phyloP scores from a whole-genome alignment of 2,797 vertebrate species.

The Nannoperca australis region DNA sequence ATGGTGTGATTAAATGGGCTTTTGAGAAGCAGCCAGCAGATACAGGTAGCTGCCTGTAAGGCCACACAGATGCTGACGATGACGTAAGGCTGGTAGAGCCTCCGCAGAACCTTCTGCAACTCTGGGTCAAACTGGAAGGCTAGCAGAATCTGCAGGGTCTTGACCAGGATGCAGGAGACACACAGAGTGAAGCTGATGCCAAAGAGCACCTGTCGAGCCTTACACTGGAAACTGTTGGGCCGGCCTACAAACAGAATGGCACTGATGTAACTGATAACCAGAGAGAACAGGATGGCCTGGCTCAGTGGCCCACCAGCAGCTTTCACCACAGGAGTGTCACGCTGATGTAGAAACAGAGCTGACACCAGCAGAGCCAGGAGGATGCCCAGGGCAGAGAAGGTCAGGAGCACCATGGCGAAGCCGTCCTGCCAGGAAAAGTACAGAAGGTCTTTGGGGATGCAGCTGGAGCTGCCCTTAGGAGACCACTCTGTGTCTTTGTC shows the following conservation, averaged over 20 bases:
- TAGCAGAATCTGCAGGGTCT: constrained; percentile 91
- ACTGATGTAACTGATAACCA: constrained; percentile 87
- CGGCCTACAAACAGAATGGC: constrained; percentile 87
- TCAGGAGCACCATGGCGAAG: constrained; percentile 87
- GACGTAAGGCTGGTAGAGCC: constrained; percentile 83
- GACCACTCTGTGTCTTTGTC: constrained; percentile 87
- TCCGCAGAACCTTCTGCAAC: constrained; percentile 83
- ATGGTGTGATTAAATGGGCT: constrained; percentile 78
- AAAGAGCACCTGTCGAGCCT: constrained; percentile 88
- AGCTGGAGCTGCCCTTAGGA: constrained; percentile 80
- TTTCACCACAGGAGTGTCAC: constrained; percentile 88
- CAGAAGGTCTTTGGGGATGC: constrained; percentile 82
- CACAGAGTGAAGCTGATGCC: constrained; percentile 91
- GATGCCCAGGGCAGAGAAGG: constrained; percentile 84
- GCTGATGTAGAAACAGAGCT: constrained; percentile 87
- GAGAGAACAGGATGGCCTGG: constrained; percentile 90
- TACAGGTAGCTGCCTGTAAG: constrained; percentile 85
- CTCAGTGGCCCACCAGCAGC: constrained; percentile 88
- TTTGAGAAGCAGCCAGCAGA: constrained; percentile 87
- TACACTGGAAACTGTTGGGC: constrained; percentile 86
- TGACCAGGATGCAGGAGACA: constrained; percentile 92
- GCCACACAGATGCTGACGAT: constrained; percentile 83
- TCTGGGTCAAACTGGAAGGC: constrained; percentile 91
- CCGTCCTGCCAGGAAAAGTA: constrained; percentile 88
- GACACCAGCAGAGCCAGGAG: constrained; percentile 83